Percentiles rank a stretch among this genome's conserved stretches.
These are phyloP conservation scores for Mesocricetus auratus DNA, from an alignment of 2,113 vertebrate species.

Conservation along the genomic window DNA sequence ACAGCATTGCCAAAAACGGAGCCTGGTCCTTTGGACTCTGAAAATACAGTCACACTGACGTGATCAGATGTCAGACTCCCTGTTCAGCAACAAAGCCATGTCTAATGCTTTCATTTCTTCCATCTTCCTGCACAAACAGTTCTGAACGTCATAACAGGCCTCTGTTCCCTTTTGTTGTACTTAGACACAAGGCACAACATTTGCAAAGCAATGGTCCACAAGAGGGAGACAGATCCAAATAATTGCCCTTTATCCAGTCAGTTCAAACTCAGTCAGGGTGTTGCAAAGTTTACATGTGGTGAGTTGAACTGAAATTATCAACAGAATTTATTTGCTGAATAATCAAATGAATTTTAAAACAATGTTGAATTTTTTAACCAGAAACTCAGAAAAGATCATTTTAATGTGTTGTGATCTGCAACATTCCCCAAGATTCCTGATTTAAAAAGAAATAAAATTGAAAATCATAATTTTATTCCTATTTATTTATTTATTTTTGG, in stretches of 20 bases:
- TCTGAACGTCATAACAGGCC: neutral
- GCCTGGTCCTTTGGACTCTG: neutral
- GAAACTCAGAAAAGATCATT: constrained; percentile 23
- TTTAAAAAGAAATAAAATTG: neutral
- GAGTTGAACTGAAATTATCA: constrained; percentile 71
- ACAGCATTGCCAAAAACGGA: neutral
- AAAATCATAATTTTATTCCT: constrained; percentile 30
- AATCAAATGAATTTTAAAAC: constrained; percentile 44
- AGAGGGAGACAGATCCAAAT: constrained; percentile 91
- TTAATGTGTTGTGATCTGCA: constrained; percentile 17
- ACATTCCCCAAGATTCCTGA: constrained; percentile 21
- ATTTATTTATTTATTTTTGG: neutral
- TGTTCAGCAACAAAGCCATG: neutral
- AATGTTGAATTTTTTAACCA: constrained; percentile 56
- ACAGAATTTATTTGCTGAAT: constrained; percentile 66
- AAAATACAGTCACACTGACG: neutral
- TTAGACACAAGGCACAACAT: constrained; percentile 18
- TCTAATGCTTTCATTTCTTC: neutral
- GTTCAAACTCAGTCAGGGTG: constrained; percentile 74
- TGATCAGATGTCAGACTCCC: neutral
- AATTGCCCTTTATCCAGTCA: constrained; percentile 79
- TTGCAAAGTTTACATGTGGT: constrained; percentile 59
- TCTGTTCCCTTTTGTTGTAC: neutral
- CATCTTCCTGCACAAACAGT: neutral
- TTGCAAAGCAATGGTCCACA: constrained; percentile 84